Conservation (phyloP, 1,140 invertebrate species). For the Pachypsylla venusta region DNA sequence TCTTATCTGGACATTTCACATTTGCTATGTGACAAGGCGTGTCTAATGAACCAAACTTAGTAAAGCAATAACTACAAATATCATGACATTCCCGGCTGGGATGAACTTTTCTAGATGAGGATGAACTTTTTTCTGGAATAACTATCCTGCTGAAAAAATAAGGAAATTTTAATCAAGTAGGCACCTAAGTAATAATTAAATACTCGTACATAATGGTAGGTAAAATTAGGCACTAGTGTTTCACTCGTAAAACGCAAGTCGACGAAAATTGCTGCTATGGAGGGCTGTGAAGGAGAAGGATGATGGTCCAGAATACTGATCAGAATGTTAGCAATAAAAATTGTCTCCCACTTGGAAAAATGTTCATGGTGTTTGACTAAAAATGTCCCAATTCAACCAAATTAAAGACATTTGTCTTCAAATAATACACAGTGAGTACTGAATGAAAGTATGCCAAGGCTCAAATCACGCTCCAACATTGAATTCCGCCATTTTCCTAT, state of each 20-base stretch:
- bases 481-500: too few species aligned
- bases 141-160: slow-evolving; percentile 33
- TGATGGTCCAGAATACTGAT: not conserved
- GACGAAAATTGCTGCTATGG: not conserved
- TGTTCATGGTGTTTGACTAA: too few species aligned
- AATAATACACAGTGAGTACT: too few species aligned
- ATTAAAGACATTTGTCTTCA: too few species aligned
- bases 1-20: slow-evolving; percentile 58
- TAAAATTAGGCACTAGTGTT: not conserved
- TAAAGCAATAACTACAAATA: slow-evolving; percentile 68
- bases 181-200: too few species aligned
- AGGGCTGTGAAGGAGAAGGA: not conserved
- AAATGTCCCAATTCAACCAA: too few species aligned
- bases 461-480: too few species aligned
- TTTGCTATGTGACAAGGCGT: slow-evolving; percentile 72
- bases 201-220: not conserved
- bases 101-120: slow-evolving; percentile 70
- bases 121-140: slow-evolving; percentile 70
- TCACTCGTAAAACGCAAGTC: not conserved
- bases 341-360: too few species aligned
- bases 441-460: too few species aligned
- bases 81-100: slow-evolving; percentile 59
- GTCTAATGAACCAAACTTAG: slow-evolving; percentile 67
- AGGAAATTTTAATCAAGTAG: too few species aligned
- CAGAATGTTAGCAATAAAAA: not conserved